Percentiles rank a stretch among this genome's conserved stretches.
phyloP scores from a whole-genome alignment of 2,888 invertebrate species.

The Pterostichus niger region DNA sequence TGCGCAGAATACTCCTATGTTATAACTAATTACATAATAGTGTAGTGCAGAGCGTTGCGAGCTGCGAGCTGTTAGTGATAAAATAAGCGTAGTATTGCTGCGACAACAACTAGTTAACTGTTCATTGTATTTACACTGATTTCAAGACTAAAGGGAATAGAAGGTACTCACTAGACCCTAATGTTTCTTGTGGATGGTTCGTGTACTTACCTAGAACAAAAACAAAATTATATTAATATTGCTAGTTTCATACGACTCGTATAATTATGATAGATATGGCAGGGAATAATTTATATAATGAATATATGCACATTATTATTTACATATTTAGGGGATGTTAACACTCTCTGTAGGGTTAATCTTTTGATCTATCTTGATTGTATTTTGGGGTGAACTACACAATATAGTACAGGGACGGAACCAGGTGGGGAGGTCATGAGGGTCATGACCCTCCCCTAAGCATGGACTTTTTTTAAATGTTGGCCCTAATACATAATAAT shows the following conservation, averaged over 20 bases:
- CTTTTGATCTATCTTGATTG: conserved; percentile 53
- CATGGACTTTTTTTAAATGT: too few relatives aligned
- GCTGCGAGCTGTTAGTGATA: background rate
- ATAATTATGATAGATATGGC: conserved; percentile 17
- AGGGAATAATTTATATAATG: conserved; percentile 51
- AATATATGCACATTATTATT: conserved; percentile 47
- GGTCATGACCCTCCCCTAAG: too few relatives aligned
- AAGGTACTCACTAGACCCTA: background rate
- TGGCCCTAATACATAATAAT: too few relatives aligned
- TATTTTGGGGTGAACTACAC: conserved; percentile 26
- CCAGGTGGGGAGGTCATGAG: too few relatives aligned
- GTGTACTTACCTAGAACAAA: conserved; percentile 14
- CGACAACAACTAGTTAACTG: conserved; percentile 1
- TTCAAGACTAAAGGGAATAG: background rate
- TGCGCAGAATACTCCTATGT: background rate
- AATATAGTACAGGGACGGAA: too few relatives aligned
- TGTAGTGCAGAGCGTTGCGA: background rate
- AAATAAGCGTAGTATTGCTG: background rate
- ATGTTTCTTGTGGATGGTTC: too few relatives aligned
- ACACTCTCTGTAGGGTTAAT: conserved; percentile 33
- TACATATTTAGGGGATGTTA: conserved; percentile 47
- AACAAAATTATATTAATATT: conserved; percentile 11
- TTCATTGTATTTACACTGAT: background rate
- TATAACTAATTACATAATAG: conserved; percentile 9
- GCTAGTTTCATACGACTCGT: background rate